phyloP scores from a whole-genome alignment of 2,113 vertebrate genomes.

The Rhea americana region DNA sequence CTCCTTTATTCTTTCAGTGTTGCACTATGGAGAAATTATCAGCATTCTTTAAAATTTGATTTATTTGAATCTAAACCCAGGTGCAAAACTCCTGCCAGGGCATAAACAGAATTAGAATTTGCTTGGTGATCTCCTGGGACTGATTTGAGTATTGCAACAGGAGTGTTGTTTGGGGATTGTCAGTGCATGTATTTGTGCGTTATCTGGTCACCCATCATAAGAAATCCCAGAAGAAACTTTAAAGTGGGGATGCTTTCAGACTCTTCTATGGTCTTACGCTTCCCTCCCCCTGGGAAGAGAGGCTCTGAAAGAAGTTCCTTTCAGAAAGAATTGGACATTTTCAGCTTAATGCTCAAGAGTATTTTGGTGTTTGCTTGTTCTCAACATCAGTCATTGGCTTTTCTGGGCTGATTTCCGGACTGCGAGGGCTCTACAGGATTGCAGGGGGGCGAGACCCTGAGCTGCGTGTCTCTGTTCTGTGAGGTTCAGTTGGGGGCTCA shows the following conservation, averaged over 20 bases:
- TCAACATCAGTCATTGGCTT: background rate
- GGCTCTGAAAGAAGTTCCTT: background rate
- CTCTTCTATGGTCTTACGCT: background rate
- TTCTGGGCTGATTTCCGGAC: background rate
- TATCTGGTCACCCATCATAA: background rate
- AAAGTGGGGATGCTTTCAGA: background rate
- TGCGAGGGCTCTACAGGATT: background rate
- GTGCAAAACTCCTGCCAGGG: background rate
- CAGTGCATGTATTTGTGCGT: accelerated
- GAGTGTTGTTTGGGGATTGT: background rate
- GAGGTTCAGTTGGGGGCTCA: background rate
- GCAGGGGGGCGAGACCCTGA: background rate
- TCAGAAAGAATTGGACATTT: background rate
- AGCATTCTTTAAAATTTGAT: background rate
- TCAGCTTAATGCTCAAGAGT: background rate
- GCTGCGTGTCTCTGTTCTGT: background rate
- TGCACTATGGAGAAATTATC: background rate
- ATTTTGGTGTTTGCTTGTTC: background rate
- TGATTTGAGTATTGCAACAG: background rate
- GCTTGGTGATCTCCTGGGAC: background rate
- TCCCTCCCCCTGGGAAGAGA: background rate
- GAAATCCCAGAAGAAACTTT: background rate
- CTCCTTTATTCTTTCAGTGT: background rate
- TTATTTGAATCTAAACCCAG: background rate
- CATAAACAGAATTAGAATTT: background rate